Evolutionary conservation across 2,888 invertebrate genomes (phyloP), one percentile per base, ranked within the genome.

Genomic region (Amaurobius ferox): DNA sequence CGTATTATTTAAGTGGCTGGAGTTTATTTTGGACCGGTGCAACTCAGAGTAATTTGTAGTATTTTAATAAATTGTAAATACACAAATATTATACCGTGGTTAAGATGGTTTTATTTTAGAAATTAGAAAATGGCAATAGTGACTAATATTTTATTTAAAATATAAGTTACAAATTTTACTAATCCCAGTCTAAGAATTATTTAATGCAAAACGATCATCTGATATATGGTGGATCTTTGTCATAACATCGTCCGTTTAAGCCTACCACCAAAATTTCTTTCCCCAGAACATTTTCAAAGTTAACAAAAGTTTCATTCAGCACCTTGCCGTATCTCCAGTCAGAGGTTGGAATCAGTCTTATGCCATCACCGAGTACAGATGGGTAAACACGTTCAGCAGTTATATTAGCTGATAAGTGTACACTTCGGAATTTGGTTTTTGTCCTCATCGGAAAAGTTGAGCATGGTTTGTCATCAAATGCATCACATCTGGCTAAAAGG

Each of bases 181-280:
- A n/a, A n/a, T n/a, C n/a, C n/a, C n/a, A n/a, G n/a, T n/a, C n/a
- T n/a, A n/a, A 35, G 35, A 35, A 35, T 9, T 35, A 35, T 35
- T 35, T 35, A 35, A 5, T 35, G 9, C 35, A 35, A 5, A 7
- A 7, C 9, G 9, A 7, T 35, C 35, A 85, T 40, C 83, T 62
- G 9, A n/a, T 28, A 48, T 86, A 86, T 3, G 86, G 79, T 0
- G 87, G 87, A 62, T 87, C 87, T 44, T 70, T 35, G 9, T 78
- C 72, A 16, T 80, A 87, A n/a, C 80, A 77, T 30, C 87, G 70
- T 6, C 80, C 80, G 26, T 81, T 61, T 0, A 87, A 35, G 16
- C 72, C 79, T 26, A 30, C 77, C 0, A 62, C 40, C 7, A 87
- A 9, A 5, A 79, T 2, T 16, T 64, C n/a, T 16, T 1, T 11